Evolutionary conservation across 2,888 invertebrate species (phyloP), one percentile per base, ranked within the genome.

Genomic region (Galerucella pusilla): DNA sequence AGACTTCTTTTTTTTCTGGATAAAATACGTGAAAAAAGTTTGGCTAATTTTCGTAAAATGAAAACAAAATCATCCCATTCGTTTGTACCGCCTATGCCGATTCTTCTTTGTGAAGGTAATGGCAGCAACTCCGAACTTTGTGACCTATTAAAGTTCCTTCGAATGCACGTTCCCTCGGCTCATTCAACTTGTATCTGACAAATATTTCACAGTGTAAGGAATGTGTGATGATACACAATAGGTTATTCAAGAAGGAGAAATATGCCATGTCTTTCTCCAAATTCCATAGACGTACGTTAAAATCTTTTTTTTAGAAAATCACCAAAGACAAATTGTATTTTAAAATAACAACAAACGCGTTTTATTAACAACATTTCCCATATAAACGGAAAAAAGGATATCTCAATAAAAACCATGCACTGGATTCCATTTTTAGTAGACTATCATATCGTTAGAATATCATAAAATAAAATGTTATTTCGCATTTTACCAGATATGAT

Each of bases 111-210:
- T 35, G 61, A 65, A 74, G 70, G 61, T 63, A 46, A 74, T 49
- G 42, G 28, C 42, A 46, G 25, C 49, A 1, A 45, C 64, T 70
- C 73, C 71, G 61, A 80, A 81, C 78, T 80, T 77, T 76, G 77
- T 81, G 82, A 81, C 81, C 82, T 80, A 81, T 81, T 81, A 81
- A 82, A 81, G 73, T 80, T 78, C 73, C 57, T 57, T 80, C 78
- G 73, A 78, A 78, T 80, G 79, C 76, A 72, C 68, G 77, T 78
- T 73, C 73, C 52, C 75, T 49, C 65, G 66, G 69, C 74, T 77
- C 66, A 73, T 60, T 77, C 75, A 74, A 70, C 73, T 70, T 70
- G 75, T 70, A 74, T 77, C 77, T 69, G 69, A 77, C 77, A 80
- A 80, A 79, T 75, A 78, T 80, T 79, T 76, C 79, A 77, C 77